Conservation (phyloP, 2,797 vertebrate species). For the Ataeniobius toweri region DNA sequence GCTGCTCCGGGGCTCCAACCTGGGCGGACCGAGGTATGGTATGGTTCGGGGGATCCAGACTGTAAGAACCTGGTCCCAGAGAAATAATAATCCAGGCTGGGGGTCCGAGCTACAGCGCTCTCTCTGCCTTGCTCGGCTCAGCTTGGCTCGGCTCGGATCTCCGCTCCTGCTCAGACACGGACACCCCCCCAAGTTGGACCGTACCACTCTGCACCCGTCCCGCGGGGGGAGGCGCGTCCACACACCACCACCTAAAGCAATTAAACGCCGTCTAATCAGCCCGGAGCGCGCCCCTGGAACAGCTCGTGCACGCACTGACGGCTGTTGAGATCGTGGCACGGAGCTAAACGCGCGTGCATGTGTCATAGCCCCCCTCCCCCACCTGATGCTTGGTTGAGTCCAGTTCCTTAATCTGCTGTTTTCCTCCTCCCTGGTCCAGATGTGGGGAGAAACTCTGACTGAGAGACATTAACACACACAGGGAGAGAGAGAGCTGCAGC, state of each 20-base stretch:
- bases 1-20: constrained; percentile 11
- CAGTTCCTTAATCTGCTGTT: constrained; percentile 62
- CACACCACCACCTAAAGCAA: fast-evolving
- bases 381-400: constrained; percentile 17
- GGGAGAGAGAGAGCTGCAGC: constrained; percentile 1
- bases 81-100: constrained; percentile 54
- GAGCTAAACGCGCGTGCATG: fast-evolving
- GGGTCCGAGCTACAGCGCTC: constrained; percentile 24
- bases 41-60: constrained; percentile 16
- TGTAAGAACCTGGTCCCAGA: background rate
- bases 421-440: constrained; percentile 63
- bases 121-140: constrained; percentile 37
- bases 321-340: fast-evolving
- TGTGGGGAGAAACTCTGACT: constrained; percentile 49
- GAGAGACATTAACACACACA: constrained; percentile 4
- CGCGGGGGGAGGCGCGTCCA: background rate
- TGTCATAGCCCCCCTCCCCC: background rate
- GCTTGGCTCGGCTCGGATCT: constrained; percentile 30
- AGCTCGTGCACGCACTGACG: fast-evolving
- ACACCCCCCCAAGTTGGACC: constrained; percentile 39
- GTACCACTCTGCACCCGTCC: constrained; percentile 33
- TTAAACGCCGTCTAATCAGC: fast-evolving
- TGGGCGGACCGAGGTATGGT: background rate
- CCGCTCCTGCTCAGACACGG: constrained; percentile 44
- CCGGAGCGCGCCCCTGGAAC: fast-evolving